Conservation (phyloP, 1,140 invertebrate genomes). For the Chironomus striatipennis region DNA sequence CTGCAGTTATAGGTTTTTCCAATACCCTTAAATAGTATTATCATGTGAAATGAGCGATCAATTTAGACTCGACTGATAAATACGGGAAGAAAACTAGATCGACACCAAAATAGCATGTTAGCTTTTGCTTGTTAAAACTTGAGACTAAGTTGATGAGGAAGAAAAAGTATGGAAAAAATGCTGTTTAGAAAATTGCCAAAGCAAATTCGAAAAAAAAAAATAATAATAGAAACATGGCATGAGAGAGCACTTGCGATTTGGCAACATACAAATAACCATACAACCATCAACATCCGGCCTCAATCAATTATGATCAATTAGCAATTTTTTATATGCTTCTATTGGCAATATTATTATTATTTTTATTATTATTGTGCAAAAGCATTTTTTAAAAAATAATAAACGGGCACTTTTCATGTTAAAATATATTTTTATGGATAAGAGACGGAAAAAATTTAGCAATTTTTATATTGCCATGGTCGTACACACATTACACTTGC, state of each 20-base stretch:
- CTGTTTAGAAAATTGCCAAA: too few relatives aligned
- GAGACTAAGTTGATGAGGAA: too few relatives aligned
- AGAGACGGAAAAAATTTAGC: conserved; percentile 1
- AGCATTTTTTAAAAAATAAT: not conserved
- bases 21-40: conserved; percentile 8
- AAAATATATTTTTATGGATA: not conserved
- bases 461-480: conserved; percentile 6
- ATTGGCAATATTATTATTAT: not conserved
- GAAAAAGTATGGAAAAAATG: not conserved
- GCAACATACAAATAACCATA: not conserved
- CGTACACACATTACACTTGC: not conserved
- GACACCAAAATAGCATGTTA: too few relatives aligned
- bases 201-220: too few relatives aligned
- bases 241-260: not conserved
- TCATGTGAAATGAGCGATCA: too few relatives aligned
- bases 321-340: conserved; percentile 19
- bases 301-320: conserved; percentile 24
- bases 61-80: too few relatives aligned
- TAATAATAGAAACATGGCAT: too few relatives aligned
- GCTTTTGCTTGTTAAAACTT: not conserved
- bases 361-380: too few relatives aligned
- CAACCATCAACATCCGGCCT: conserved; percentile 9
- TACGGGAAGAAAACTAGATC: too few relatives aligned
- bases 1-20: not conserved
- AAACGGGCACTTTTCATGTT: not conserved